Conservation (phyloP, 2,797 vertebrate species). For the Leptodactylus fallax region DNA sequence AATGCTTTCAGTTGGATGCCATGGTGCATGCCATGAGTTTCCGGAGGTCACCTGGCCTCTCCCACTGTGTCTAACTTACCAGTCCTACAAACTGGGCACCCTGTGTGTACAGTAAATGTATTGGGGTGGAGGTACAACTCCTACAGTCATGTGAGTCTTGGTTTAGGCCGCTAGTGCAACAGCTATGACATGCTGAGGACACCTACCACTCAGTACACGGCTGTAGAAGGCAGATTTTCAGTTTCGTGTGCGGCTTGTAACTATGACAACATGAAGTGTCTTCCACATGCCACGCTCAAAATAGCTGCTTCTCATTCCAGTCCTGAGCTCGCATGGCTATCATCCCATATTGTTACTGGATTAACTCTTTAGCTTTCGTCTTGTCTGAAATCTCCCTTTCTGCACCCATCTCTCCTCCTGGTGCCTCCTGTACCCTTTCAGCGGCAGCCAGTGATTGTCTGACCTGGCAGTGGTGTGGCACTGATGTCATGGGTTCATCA, state of each 20-base stretch:
- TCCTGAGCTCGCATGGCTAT: conserved; percentile 27
- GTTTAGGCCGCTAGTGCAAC: background rate
- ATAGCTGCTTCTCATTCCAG: conserved; percentile 58
- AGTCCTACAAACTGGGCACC: too few relatives aligned
- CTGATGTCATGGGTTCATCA: background rate
- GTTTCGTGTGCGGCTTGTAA: conserved; percentile 23
- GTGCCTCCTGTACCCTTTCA: too few relatives aligned
- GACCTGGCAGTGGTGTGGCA: background rate
- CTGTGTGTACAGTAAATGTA: too few relatives aligned
- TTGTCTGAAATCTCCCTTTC: background rate
- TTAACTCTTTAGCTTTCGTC: background rate
- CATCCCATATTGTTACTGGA: conserved; percentile 38
- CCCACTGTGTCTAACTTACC: too few relatives aligned
- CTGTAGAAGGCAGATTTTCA: conserved; percentile 18
- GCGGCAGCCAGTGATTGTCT: background rate
- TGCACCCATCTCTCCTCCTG: too few relatives aligned
- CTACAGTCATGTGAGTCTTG: too few relatives aligned
- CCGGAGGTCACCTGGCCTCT: too few relatives aligned
- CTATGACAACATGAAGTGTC: conserved; percentile 55
- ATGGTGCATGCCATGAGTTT: too few relatives aligned
- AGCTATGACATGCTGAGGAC: background rate
- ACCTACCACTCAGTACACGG: conserved; percentile 3
- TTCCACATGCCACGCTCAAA: conserved; percentile 50
- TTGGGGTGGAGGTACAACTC: background rate
- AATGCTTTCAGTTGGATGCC: too few relatives aligned